Conservation (phyloP, 2,797 vertebrate species). For the Lateolabrax maculatus region DNA sequence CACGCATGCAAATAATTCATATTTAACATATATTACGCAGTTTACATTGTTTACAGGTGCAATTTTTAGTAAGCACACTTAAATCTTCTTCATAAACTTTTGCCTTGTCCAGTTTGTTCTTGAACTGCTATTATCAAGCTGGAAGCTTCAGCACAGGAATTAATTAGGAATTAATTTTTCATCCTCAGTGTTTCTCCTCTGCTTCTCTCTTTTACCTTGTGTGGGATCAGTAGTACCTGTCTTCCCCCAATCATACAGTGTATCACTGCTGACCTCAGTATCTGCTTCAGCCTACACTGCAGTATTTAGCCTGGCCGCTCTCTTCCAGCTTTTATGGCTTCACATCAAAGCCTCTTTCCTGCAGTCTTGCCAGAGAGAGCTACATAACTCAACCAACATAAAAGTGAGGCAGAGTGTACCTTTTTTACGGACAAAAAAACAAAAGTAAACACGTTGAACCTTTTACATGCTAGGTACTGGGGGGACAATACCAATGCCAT, state of each 20-base stretch:
- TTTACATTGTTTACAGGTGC: too few relatives aligned
- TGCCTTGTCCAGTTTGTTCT: background rate
- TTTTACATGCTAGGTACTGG: conserved; percentile 63
- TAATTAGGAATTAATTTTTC: conserved; percentile 75
- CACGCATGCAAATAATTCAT: too few relatives aligned
- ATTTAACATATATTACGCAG: too few relatives aligned
- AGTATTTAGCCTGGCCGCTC: conserved; percentile 62
- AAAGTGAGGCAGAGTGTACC: conserved; percentile 72
- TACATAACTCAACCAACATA: conserved; percentile 80
- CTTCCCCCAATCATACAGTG: conserved; percentile 11
- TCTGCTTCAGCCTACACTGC: conserved; percentile 65
- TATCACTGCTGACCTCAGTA: conserved; percentile 48
- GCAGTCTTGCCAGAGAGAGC: conserved; percentile 70
- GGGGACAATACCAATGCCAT: conserved; percentile 42
- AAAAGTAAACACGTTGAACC: conserved; percentile 67
- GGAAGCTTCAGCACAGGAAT: conserved; percentile 85
- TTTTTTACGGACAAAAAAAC: conserved; percentile 63
- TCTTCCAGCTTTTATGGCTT: conserved; percentile 68
- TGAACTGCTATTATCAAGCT: conserved; percentile 89
- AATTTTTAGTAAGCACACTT: too few relatives aligned
- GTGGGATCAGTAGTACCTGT: conserved; percentile 11
- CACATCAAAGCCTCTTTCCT: conserved; percentile 79
- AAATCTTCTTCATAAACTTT: too few relatives aligned
- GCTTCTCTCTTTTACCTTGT: too few relatives aligned
- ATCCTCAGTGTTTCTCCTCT: conserved; percentile 57